A percentile compares a stretch with the other conserved stretches of the same genome.
Evolutionary conservation across 2,113 vertebrate species (phyloP).

Genomic region (Istiophorus platypterus): DNA sequence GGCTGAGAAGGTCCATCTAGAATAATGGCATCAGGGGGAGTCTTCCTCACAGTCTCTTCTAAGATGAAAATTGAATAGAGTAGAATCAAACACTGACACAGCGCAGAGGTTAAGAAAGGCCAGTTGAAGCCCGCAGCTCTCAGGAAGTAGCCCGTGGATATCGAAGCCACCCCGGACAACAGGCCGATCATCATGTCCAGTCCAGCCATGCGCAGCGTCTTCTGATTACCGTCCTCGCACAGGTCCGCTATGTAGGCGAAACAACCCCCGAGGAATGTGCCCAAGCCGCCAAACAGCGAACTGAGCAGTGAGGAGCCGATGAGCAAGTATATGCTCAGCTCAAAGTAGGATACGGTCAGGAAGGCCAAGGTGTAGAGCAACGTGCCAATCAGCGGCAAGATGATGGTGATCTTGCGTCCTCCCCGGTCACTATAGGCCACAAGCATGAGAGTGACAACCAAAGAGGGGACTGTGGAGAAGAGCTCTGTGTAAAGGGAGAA

Average conservation of each 20-base stretch:
- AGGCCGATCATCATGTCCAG: constrained; percentile 93
- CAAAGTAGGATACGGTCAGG: constrained; percentile 86
- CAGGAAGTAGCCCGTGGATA: constrained; percentile 93
- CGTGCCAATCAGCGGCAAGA: constrained; percentile 87
- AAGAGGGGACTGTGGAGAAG: constrained; percentile 87
- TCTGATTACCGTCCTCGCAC: constrained; percentile 86
- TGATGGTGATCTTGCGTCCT: constrained; percentile 91
- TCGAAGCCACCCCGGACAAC: constrained; percentile 87
- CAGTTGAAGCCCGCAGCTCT: constrained; percentile 88
- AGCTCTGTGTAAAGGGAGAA: constrained; percentile 90
- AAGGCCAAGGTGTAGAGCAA: constrained; percentile 82
- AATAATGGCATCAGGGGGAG: not conserved
- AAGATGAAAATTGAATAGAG: constrained; percentile 90
- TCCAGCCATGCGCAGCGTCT: constrained; percentile 91
- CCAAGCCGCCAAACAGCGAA: constrained; percentile 89
- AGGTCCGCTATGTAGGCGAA: constrained; percentile 93
- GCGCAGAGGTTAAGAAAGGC: constrained; percentile 86
- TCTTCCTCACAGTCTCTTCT: constrained; percentile 81
- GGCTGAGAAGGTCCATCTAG: constrained; percentile 4
- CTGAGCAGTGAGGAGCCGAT: constrained; percentile 84
- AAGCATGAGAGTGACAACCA: constrained; percentile 91
- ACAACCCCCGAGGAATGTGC: constrained; percentile 91
- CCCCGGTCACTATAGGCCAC: constrained; percentile 90
- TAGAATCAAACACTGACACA: constrained; percentile 84
- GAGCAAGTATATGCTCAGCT: constrained; percentile 87